Evolutionary conservation across 2,113 vertebrate genomes (phyloP).

Genomic region (Ictalurus punctatus): DNA sequence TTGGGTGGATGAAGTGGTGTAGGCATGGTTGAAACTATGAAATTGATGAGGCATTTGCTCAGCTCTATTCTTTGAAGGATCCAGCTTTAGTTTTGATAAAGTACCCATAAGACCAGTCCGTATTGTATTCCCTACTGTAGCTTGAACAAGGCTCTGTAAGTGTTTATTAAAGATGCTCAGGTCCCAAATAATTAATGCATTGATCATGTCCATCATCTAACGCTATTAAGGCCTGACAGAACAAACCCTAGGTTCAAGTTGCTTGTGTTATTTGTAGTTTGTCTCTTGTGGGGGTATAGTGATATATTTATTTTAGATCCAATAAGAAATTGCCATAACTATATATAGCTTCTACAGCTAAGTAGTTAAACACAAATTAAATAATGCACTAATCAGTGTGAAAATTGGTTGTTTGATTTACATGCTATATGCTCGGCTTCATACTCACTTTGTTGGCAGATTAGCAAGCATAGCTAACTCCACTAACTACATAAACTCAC

Average conservation of each 20-base stretch:
- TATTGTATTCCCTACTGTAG: not conserved
- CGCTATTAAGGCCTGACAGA: not conserved
- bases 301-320: not conserved
- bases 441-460: not conserved
- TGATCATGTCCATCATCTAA: not conserved
- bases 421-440: not conserved
- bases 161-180: not conserved
- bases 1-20: not conserved
- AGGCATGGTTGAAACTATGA: not conserved
- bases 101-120: not conserved
- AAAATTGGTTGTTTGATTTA: not conserved
- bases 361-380: not conserved
- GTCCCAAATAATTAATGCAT: not conserved
- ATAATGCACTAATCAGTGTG: not conserved
- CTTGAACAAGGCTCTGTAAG: too few species aligned
- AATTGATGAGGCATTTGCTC: not conserved
- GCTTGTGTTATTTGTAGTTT: not conserved
- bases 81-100: not conserved
- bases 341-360: not conserved
- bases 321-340: not conserved
- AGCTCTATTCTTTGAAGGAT: not conserved
- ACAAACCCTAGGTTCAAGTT: not conserved
- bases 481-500: not conserved
- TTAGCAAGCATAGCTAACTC: not conserved
- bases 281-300: not conserved